Conservation (phyloP, 2,797 vertebrate species). For the Acridotheres tristis region DNA sequence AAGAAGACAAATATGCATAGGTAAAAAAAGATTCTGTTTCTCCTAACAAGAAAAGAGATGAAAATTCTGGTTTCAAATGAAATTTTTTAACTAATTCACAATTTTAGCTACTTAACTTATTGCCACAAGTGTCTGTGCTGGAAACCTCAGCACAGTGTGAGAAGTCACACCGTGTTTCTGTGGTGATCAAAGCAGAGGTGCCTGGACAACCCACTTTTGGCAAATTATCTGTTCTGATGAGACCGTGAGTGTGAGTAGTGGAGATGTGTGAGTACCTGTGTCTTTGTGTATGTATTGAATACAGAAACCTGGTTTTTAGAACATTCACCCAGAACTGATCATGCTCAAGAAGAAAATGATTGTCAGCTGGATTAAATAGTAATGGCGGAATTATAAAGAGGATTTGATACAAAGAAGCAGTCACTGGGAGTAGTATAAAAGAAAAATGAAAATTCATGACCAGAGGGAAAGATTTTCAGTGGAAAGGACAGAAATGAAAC, state of each 20-base stretch:
- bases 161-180: rapidly evolving
- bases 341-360: not conserved
- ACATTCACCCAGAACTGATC: not conserved
- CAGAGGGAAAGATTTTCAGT: not conserved
- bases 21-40: not conserved
- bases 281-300: not conserved
- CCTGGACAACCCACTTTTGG: not conserved
- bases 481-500: not conserved
- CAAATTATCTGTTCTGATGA: not conserved
- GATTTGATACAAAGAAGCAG: not conserved
- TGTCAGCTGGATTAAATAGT: not conserved
- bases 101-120: not conserved
- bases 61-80: not conserved
- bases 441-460: not conserved
- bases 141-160: not conserved
- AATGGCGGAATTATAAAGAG: not conserved
- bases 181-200: rapidly evolving
- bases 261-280: no score
- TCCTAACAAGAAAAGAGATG: not conserved
- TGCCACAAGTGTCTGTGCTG: not conserved
- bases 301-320: not conserved
- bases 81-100: not conserved
- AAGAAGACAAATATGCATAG: not conserved
- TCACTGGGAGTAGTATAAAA: not conserved
- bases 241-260: rapidly evolving